Conservation (phyloP, 2,113 vertebrate genomes). For the Zosterops lateralis region DNA sequence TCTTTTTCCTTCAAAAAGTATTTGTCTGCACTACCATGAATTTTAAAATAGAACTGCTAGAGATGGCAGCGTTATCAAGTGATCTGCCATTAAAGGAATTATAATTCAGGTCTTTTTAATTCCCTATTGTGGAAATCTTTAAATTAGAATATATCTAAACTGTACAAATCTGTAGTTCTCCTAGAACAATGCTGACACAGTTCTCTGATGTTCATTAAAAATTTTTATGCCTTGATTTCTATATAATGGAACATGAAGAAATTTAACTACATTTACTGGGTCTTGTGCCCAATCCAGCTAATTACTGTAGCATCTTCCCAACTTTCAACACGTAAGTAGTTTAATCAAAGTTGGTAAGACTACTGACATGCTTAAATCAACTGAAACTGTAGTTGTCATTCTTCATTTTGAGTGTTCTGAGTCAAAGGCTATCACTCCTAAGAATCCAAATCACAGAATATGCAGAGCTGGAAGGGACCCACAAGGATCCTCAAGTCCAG, state of each 20-base stretch:
- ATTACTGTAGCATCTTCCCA: neutral
- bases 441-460: neutral
- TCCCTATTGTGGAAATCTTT: slow-evolving; percentile 66
- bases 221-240: slow-evolving; percentile 62
- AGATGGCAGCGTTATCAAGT: slow-evolving; percentile 57
- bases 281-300: neutral
- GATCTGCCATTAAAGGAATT: slow-evolving; percentile 65
- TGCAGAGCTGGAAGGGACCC: neutral
- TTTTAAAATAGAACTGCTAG: slow-evolving; percentile 60
- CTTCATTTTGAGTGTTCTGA: neutral
- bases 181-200: slow-evolving; percentile 67
- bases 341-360: neutral
- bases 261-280: neutral
- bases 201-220: slow-evolving; percentile 66
- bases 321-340: neutral
- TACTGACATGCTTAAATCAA: neutral
- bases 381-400: neutral
- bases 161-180: slow-evolving; percentile 57
- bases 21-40: slow-evolving; percentile 59
- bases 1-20: slow-evolving; percentile 57
- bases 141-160: slow-evolving; percentile 64
- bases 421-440: neutral
- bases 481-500: rapidly evolving
- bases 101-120: slow-evolving; percentile 69
- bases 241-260: slow-evolving; percentile 29